A percentile compares a stretch with the other conserved stretches of the same genome.
Evolutionary conservation across 2,113 vertebrate genomes (phyloP).

Genomic region (Gorsachius goisagi): DNA sequence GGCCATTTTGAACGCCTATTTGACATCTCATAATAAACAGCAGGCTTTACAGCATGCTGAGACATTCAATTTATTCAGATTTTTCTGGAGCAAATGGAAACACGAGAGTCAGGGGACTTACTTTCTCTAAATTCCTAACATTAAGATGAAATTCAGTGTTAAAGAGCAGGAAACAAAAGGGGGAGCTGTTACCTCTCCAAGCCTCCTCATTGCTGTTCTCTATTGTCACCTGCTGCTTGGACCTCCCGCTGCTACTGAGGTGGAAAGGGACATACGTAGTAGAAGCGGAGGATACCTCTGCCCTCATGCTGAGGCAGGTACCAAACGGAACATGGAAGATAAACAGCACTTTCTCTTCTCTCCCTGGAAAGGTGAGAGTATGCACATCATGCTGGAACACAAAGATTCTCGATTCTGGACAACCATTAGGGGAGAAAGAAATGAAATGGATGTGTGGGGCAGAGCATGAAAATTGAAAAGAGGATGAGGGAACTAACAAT

Average conservation of each 20-base stretch:
- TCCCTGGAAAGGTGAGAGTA: not conserved
- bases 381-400: not conserved
- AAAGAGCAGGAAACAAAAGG: not conserved
- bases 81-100: not conserved
- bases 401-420: not conserved
- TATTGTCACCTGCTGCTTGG: not conserved
- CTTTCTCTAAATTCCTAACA: not conserved
- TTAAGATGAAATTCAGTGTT: not conserved
- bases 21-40: constrained; percentile 37
- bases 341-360: not conserved
- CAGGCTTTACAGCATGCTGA: not conserved
- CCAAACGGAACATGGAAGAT: not conserved
- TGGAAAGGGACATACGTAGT: not conserved
- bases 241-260: not conserved
- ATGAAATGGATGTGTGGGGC: not conserved
- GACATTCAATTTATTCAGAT: not conserved
- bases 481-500: not conserved
- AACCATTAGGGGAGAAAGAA: not conserved
- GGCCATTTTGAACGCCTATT: not conserved
- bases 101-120: not conserved
- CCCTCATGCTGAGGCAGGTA: not conserved
- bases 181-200: not conserved
- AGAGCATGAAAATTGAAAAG: not conserved
- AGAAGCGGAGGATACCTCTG: not conserved
- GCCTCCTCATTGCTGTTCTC: not conserved